Evolutionary conservation across 2,797 vertebrate species (phyloP).

Genomic region (Heteromormyrus szaboi): DNA sequence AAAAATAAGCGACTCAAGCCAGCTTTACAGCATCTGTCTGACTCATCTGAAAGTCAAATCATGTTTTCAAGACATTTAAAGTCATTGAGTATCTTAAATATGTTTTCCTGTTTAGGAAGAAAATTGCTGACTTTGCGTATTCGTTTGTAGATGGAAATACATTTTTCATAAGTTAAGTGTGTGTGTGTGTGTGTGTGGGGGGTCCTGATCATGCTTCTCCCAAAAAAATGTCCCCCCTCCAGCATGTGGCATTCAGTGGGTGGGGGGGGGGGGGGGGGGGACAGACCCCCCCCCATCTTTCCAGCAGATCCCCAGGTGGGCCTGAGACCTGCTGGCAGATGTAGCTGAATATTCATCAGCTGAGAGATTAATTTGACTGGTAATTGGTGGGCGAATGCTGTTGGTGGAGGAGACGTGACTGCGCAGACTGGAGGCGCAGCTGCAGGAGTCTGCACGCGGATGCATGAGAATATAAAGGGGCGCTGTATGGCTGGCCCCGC

Average conservation of each 20-base stretch:
- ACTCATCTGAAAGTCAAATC: conserved; percentile 1
- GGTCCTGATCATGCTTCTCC: not conserved
- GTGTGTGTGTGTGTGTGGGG: not conserved
- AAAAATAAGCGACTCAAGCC: not conserved
- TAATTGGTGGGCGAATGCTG: conserved; percentile 33
- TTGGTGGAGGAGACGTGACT: not conserved
- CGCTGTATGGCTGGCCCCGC: not conserved
- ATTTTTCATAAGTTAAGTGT: not conserved
- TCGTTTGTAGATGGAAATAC: not conserved
- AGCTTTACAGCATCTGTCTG: not conserved
- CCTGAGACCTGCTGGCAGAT: conserved; percentile 35
- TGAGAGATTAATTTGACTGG: conserved; percentile 30
- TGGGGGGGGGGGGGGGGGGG: not conserved
- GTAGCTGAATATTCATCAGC: conserved; percentile 48
- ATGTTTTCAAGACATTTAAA: not conserved
- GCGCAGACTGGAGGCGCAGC: conserved; percentile 7
- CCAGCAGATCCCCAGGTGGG: conserved; percentile 5
- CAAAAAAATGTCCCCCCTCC: not conserved
- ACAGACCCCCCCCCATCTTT: not conserved
- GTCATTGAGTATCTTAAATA: not conserved
- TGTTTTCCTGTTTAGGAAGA: not conserved
- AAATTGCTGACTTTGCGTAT: not conserved
- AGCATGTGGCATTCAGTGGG: conserved; percentile 22
- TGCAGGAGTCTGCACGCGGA: not conserved
- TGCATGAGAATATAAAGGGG: not conserved